A percentile compares a stretch with the other conserved stretches of the same genome.
Conservation (phyloP, 2,113 vertebrate species). For the Podocnemis expansa region DNA sequence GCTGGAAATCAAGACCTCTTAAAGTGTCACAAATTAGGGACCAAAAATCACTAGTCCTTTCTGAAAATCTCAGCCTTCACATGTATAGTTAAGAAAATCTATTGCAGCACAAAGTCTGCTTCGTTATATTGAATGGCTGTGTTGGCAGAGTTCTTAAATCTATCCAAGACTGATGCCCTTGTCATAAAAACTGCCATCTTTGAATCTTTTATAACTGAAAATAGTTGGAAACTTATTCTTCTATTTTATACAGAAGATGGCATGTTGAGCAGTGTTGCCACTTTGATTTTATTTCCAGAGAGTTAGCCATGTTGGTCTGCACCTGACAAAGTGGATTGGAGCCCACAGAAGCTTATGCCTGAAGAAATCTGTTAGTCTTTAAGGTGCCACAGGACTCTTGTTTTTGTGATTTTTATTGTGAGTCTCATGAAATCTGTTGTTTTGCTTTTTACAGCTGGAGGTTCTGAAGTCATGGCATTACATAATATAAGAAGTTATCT, state of each 20-base stretch:
- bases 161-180: background rate
- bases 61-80: background rate
- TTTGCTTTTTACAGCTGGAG: background rate
- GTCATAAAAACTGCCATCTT: background rate
- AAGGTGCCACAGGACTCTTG: too few relatives aligned
- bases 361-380: too few relatives aligned
- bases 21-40: background rate
- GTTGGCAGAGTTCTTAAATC: background rate
- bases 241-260: background rate
- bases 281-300: too few relatives aligned
- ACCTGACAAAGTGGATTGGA: too few relatives aligned
- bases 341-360: too few relatives aligned
- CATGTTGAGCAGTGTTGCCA: background rate
- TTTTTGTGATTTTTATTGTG: background rate
- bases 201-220: background rate
- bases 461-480: background rate
- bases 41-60: background rate
- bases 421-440: background rate
- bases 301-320: too few relatives aligned
- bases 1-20: background rate
- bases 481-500: background rate
- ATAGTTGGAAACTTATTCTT: background rate
- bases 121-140: background rate
- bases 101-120: background rate
- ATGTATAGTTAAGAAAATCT: background rate